Base-by-base conservation (phyloP, 2,888 invertebrate species). In the Rotaria macrura region DNA sequence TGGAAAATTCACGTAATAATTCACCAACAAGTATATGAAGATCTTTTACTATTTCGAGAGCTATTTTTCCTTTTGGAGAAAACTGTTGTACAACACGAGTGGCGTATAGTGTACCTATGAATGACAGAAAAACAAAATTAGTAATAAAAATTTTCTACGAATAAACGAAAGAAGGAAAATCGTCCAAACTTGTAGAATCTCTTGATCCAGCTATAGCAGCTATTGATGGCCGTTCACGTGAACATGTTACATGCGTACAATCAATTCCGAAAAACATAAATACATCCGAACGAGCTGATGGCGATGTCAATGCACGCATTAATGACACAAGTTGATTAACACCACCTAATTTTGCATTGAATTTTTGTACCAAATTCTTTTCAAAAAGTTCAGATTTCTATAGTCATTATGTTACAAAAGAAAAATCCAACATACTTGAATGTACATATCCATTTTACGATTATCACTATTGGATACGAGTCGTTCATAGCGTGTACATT, bases 311-410 rank as follows among this genome's bases (percentile, higher is more conserved):
- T 43, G 79, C 79, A 25, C 79, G 79, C 43, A n/a, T 43, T 43
- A 79, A 43, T 40, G 79, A 79, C 12, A 79, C 43, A 23, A 79
- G 17, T 10, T n/a, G 25, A n/a, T 79, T 79, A 10, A 79, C n/a
- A 43, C 79, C 79, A 79, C 79, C 79, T 43, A 79, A 43, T n/a
- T 79, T 79, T 79, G 79, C 79, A 79, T 79, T 79, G 14, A 79
- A 79, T 79, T 79, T 79, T 79, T 79, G 79, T n/a, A 43, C 40
- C 25, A 79, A 43, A 79, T 79, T 79, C n/a, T 79, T 43, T 49
- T 14, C 49, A 14, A 49, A 49, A 49, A n/a, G n/a, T n/a, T 49
- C 17, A 12, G 17, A 17, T 49, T 49, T 1, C 4, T 43, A 10
- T 38, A 79, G 20, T 20, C 5, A 52, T 34, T 6, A 65, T 17